phyloP scores from a whole-genome alignment of 2,888 invertebrate species.

The Synergus umbraculus region DNA sequence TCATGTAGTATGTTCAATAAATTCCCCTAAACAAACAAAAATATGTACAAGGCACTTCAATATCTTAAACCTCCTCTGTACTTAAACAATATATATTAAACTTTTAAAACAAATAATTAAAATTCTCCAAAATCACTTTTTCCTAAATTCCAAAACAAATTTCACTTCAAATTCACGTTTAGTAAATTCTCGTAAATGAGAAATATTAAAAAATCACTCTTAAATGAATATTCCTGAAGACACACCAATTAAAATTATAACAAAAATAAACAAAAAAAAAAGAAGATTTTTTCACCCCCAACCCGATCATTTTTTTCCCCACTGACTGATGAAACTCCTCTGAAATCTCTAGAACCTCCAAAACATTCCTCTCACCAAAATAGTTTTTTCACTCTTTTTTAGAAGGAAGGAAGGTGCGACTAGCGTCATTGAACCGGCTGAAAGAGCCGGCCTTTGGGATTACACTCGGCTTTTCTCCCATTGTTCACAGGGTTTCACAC shows the following conservation, averaged over 20 bases:
- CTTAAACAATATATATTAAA: too few relatives aligned
- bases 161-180: too few relatives aligned
- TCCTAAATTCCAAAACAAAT: too few relatives aligned
- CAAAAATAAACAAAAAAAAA: not conserved
- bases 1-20: too few relatives aligned
- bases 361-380: constrained; percentile 25
- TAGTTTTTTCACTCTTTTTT: not conserved
- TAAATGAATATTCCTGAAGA: too few relatives aligned
- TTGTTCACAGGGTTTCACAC: constrained; percentile 25
- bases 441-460: constrained; percentile 46
- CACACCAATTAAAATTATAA: too few relatives aligned
- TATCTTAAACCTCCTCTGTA: too few relatives aligned
- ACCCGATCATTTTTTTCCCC: not conserved
- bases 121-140: not conserved
- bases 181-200: too few relatives aligned
- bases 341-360: not conserved
- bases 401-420: constrained; percentile 11
- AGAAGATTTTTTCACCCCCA: not conserved
- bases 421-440: constrained; percentile 49
- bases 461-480: constrained; percentile 37
- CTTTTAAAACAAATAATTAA: too few relatives aligned
- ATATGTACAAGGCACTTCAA: too few relatives aligned
- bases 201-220: too few relatives aligned
- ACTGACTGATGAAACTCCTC: not conserved
- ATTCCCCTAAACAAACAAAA: too few relatives aligned